Conservation (phyloP, 2,888 invertebrate species). For the Cartodere bifasciata region DNA sequence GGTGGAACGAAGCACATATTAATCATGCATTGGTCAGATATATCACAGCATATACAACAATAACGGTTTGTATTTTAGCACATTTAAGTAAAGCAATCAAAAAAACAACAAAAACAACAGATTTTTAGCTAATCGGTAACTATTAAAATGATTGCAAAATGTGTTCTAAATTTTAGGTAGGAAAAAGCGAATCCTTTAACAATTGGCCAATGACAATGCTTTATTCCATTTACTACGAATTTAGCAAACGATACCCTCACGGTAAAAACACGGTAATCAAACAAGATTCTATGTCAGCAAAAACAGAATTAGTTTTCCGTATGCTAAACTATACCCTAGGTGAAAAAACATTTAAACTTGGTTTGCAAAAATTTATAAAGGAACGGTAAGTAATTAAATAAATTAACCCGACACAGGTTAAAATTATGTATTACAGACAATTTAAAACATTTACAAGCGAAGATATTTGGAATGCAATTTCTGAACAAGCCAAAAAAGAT, state of each 20-base stretch:
- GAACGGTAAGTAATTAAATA: slow-evolving; percentile 36
- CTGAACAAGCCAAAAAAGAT: slow-evolving; percentile 51
- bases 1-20: slow-evolving; percentile 65
- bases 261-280: slow-evolving; percentile 64
- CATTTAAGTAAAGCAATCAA: no score
- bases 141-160: no score
- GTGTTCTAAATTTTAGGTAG: slow-evolving; percentile 39
- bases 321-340: slow-evolving; percentile 85
- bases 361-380: slow-evolving; percentile 54
- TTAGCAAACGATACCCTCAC: slow-evolving; percentile 65
- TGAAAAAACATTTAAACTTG: slow-evolving; percentile 58
- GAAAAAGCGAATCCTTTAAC: slow-evolving; percentile 59
- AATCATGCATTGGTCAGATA: slow-evolving; percentile 68
- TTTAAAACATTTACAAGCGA: slow-evolving; percentile 65
- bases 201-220: slow-evolving; percentile 71
- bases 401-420: background rate
- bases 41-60: slow-evolving; percentile 57
- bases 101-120: no score
- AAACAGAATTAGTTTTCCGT: slow-evolving; percentile 68
- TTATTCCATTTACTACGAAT: slow-evolving; percentile 68
- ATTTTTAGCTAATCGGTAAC: no score
- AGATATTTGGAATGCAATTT: slow-evolving; percentile 66
- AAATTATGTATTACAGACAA: slow-evolving; percentile 36
- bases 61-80: no score
- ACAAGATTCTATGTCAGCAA: slow-evolving; percentile 59